phyloP scores from a whole-genome alignment of 2,113 vertebrate species.

The Erythrocercus mccallii region DNA sequence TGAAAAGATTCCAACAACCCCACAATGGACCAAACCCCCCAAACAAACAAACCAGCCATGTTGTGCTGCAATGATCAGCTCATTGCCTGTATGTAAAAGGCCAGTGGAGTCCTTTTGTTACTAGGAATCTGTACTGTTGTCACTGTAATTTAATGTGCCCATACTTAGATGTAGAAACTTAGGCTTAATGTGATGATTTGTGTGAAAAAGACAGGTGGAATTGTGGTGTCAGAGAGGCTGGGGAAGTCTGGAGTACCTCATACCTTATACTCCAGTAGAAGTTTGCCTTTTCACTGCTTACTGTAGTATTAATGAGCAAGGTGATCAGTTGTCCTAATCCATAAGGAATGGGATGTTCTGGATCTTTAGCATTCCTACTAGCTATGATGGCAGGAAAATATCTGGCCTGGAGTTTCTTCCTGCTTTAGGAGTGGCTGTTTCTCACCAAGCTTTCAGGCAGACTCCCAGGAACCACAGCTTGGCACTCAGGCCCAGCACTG shows the following conservation, averaged over 20 bases:
- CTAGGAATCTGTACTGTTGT: not conserved
- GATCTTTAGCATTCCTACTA: not conserved
- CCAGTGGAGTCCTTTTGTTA: not conserved
- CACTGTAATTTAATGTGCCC: not conserved
- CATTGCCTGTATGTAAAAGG: not conserved
- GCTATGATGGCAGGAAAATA: not conserved
- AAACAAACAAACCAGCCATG: not conserved
- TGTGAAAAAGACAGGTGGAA: not conserved
- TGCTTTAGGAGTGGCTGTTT: not conserved
- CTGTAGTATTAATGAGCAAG: not conserved
- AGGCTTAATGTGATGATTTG: not conserved
- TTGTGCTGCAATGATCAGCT: not conserved
- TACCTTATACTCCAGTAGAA: not conserved
- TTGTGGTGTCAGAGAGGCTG: not conserved
- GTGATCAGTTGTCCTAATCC: not conserved
- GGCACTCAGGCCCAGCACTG: not conserved
- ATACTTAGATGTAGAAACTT: not conserved
- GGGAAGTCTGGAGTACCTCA: not conserved
- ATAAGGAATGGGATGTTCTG: not conserved
- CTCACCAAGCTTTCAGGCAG: not conserved
- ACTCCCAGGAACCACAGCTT: not conserved
- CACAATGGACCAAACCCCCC: rapidly evolving
- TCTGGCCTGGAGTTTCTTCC: not conserved
- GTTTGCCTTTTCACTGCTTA: not conserved
- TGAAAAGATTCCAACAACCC: not conserved